phyloP scores from a whole-genome alignment of 2,888 invertebrate species.

The Cephus sareptanus region DNA sequence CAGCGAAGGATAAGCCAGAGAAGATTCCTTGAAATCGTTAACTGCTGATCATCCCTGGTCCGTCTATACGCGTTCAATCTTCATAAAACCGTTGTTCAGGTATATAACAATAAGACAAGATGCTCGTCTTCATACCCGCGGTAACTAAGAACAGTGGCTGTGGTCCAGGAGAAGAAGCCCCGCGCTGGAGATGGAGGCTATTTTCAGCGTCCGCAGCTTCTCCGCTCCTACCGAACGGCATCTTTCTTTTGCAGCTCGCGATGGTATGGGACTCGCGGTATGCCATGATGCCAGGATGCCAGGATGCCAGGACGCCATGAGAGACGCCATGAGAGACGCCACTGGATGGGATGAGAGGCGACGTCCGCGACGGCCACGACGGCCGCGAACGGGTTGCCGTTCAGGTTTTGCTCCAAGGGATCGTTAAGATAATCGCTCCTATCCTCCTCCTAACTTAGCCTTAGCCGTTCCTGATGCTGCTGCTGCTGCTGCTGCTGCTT shows the following conservation, averaged over 20 bases:
- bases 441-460: slow-evolving; percentile 63
- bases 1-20: background rate
- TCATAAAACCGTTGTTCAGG: no score
- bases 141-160: background rate
- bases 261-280: slow-evolving; percentile 6
- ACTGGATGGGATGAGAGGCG: slow-evolving; percentile 28
- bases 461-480: slow-evolving; percentile 20
- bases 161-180: slow-evolving; percentile 14
- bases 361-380: slow-evolving; percentile 28
- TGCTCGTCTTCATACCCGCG: background rate
- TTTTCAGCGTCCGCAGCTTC: slow-evolving; percentile 37
- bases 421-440: slow-evolving; percentile 66
- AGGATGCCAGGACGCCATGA: background rate
- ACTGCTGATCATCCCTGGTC: background rate
- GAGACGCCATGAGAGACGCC: slow-evolving; percentile 19
- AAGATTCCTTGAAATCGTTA: background rate
- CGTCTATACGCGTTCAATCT: no score
- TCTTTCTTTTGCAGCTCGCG: slow-evolving; percentile 39
- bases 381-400: slow-evolving; percentile 58
- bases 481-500: slow-evolving; percentile 3
- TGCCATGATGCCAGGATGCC: background rate
- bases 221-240: slow-evolving; percentile 20
- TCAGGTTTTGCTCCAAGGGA: slow-evolving; percentile 65
- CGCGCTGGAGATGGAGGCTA: slow-evolving; percentile 29
- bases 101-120: background rate